Percentiles rank a stretch among this genome's conserved stretches.
These are phyloP conservation scores for Oncorhynchus tshawytscha DNA, from an alignment of 2,113 vertebrate species.

Conservation along the genomic window DNA sequence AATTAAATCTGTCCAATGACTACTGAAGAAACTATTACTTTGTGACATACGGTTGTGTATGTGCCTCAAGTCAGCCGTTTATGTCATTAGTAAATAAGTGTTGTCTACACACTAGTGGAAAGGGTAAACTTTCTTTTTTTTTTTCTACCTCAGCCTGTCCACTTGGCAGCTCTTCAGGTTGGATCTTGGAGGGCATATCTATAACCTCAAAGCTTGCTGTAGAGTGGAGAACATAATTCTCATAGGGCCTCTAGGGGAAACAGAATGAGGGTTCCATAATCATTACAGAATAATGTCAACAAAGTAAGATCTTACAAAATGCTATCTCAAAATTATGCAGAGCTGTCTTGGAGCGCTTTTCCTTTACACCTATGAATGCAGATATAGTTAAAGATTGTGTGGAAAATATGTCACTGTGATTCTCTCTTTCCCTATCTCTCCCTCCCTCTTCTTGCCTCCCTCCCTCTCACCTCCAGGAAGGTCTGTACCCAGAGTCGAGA, in stretches of 20 bases:
- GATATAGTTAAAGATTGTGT: neutral
- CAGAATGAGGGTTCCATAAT: neutral
- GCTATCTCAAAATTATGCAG: too few relatives aligned
- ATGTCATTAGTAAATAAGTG: neutral
- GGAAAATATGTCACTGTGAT: too few relatives aligned
- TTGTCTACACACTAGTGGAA: too few relatives aligned
- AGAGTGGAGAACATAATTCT: neutral
- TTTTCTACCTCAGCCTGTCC: neutral
- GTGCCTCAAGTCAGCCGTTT: neutral
- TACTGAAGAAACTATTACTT: neutral
- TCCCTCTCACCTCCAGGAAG: constrained; percentile 69
- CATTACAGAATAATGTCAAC: neutral
- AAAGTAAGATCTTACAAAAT: too few relatives aligned
- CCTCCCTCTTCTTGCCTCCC: neutral
- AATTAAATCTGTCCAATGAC: neutral
- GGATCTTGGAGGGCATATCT: neutral
- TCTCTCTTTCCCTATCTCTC: neutral
- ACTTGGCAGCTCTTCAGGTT: neutral
- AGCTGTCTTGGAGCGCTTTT: too few relatives aligned
- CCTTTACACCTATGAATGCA: neutral
- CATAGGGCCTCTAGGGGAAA: neutral
- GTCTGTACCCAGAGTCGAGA: constrained; percentile 69
- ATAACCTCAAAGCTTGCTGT: neutral
- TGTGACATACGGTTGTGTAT: neutral
- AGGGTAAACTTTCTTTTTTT: neutral